Evolutionary conservation across 2,888 invertebrate genomes (phyloP).

Genomic region (Operophtera brumata): DNA sequence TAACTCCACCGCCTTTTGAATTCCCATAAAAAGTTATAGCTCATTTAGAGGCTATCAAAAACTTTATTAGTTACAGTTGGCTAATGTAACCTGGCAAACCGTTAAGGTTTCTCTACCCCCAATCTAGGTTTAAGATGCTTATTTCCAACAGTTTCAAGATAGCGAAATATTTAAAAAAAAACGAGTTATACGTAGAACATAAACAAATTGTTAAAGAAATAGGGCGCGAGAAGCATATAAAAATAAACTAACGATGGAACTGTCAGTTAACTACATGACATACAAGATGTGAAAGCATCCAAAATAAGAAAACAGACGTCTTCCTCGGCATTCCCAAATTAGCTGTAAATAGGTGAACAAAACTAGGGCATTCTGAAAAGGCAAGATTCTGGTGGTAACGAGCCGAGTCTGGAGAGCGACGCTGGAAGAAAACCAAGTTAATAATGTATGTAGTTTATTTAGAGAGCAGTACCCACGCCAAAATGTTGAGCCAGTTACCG

Average conservation of each 20-base stretch:
- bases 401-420: constrained; percentile 26
- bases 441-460: constrained; percentile 53
- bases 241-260: constrained; percentile 34
- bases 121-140: background rate
- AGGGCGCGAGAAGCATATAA: constrained; percentile 33
- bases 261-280: constrained; percentile 42
- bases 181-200: constrained; percentile 30
- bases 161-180: background rate
- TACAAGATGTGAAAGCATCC: constrained; percentile 40
- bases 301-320: constrained; percentile 40
- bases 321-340: constrained; percentile 40
- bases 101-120: background rate
- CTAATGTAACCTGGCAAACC: constrained; percentile 4
- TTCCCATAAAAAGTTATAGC: constrained; percentile 39
- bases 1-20: constrained; percentile 35
- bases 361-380: constrained; percentile 43
- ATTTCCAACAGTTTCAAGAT: constrained; percentile 1
- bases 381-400: constrained; percentile 41
- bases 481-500: constrained; percentile 39
- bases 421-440: constrained; percentile 46
- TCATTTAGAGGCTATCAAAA: constrained; percentile 35
- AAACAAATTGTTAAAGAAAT: constrained; percentile 32
- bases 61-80: constrained; percentile 20
- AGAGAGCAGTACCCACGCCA: constrained; percentile 45
- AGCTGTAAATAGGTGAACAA: constrained; percentile 39